phyloP scores from a whole-genome alignment of 2,797 vertebrate species.

The Gallinago stenura region DNA sequence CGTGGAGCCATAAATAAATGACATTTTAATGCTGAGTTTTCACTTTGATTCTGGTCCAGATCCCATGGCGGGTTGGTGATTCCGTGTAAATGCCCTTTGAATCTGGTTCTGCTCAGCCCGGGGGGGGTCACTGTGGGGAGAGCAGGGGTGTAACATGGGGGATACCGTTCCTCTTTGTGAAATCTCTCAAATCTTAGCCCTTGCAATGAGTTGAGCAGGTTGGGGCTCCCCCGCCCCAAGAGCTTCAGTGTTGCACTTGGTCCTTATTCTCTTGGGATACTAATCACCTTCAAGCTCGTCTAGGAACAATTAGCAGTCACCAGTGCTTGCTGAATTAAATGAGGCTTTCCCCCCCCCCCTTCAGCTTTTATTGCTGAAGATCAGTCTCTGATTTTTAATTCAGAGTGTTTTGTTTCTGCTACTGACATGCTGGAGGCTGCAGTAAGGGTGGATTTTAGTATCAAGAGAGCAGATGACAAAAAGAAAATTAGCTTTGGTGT shows the following conservation, averaged over 20 bases:
- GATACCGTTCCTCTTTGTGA: background rate
- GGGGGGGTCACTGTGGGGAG: background rate
- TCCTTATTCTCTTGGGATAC: background rate
- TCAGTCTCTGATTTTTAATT: background rate
- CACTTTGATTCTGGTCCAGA: background rate
- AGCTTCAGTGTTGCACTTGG: rapidly evolving
- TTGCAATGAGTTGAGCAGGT: background rate
- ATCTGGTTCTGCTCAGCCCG: background rate
- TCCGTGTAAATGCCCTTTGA: background rate
- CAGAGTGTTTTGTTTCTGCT: background rate
- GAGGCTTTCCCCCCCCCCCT: background rate
- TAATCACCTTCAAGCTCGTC: background rate
- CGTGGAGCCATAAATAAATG: background rate
- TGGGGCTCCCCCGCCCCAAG: background rate
- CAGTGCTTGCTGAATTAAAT: conserved; percentile 10
- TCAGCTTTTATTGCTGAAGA: background rate
- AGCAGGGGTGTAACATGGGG: background rate
- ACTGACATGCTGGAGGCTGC: background rate
- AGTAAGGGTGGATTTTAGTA: conserved; percentile 8
- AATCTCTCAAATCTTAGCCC: background rate
- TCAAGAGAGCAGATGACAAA: background rate
- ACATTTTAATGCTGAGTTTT: background rate
- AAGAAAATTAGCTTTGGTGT: background rate
- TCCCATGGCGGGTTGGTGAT: rapidly evolving
- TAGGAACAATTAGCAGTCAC: background rate